Evolutionary conservation across 2,888 invertebrate genomes (phyloP).

Genomic region (Gandaritis pyraliata): DNA sequence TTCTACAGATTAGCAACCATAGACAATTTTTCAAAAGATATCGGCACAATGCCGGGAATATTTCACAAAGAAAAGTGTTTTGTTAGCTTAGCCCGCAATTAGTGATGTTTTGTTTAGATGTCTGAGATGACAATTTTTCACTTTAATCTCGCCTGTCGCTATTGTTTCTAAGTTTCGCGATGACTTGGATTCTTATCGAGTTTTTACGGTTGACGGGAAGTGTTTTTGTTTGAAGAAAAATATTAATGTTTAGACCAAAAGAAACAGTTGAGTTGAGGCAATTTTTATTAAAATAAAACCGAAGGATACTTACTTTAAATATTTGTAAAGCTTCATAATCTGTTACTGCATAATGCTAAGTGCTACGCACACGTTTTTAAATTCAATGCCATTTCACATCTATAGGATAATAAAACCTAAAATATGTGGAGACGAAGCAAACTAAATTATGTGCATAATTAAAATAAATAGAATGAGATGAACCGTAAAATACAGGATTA

Average conservation of each 20-base stretch:
- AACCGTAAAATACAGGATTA: constrained; percentile 23
- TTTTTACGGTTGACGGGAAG: constrained; percentile 50
- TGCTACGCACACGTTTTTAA: too few species aligned
- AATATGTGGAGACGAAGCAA: neutral
- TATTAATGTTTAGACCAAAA: constrained; percentile 14
- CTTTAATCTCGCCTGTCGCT: constrained; percentile 58
- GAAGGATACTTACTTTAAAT: too few species aligned
- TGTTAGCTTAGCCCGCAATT: constrained; percentile 53
- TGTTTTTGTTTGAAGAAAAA: constrained; percentile 30
- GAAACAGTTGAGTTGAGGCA: neutral
- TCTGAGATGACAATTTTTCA: constrained; percentile 58
- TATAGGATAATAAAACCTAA: neutral
- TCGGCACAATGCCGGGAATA: constrained; percentile 50
- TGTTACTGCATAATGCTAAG: too few species aligned
- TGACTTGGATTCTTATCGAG: constrained; percentile 54
- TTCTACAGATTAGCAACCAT: constrained; percentile 57
- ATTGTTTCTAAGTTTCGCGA: constrained; percentile 53
- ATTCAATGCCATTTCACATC: too few species aligned
- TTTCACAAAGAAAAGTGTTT: constrained; percentile 47
- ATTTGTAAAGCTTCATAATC: too few species aligned
- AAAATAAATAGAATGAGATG: constrained; percentile 16
- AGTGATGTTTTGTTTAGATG: constrained; percentile 63
- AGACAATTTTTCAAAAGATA: constrained; percentile 63
- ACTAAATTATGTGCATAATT: neutral
- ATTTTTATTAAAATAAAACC: too few species aligned